These are phyloP conservation scores for Sinelater perroti DNA, from an alignment of 2,888 invertebrate species.

Conservation along the genomic window DNA sequence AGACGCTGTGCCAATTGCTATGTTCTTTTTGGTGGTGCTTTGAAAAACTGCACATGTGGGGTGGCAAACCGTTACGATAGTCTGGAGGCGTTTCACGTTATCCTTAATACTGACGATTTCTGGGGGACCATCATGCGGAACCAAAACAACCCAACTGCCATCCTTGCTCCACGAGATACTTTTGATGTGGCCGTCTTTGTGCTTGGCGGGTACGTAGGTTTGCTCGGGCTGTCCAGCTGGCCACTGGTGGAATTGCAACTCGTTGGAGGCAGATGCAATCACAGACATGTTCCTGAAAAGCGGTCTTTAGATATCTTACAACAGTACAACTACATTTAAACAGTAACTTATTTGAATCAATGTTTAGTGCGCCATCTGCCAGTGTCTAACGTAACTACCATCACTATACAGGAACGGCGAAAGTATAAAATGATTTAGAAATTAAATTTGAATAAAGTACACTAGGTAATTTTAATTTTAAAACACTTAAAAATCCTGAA, in stretches of 20 bases:
- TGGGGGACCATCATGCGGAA: conserved; percentile 53
- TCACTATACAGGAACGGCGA: no score
- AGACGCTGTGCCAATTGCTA: conserved; percentile 53
- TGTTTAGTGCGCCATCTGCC: no score
- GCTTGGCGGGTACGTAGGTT: conserved; percentile 57
- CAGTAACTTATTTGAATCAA: no score
- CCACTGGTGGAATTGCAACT: conserved; percentile 65
- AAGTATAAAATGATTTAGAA: no score
- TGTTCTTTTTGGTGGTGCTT: conserved; percentile 53
- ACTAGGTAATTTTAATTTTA: no score
- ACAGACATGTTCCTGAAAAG: conserved; percentile 33
- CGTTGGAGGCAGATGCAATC: conserved; percentile 66
- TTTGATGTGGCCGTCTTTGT: conserved; percentile 51
- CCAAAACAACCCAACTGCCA: conserved; percentile 56
- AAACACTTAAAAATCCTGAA: no score
- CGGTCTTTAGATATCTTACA: no score
- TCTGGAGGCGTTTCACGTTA: conserved; percentile 52
- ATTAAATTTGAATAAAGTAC: no score
- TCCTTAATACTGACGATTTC: conserved; percentile 57
- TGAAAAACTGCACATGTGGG: conserved; percentile 57
- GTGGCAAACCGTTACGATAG: conserved; percentile 52
- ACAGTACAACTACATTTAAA: no score
- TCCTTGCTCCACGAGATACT: conserved; percentile 59
- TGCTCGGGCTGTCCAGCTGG: conserved; percentile 66
- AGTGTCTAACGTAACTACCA: no score